Evolutionary conservation across 2,797 vertebrate species (phyloP).

Genomic region (Anguilla marmorata): DNA sequence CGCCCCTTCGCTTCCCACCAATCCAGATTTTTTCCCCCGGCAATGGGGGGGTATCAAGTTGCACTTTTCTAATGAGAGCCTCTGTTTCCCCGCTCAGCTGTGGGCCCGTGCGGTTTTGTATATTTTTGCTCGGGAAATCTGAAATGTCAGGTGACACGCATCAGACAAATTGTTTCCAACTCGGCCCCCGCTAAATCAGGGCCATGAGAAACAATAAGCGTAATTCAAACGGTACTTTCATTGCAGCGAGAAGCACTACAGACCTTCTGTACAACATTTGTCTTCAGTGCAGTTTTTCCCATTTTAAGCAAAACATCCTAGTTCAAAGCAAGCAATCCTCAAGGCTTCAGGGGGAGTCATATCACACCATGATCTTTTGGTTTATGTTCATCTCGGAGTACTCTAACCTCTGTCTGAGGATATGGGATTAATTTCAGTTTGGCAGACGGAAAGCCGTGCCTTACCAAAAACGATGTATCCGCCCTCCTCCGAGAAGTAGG

Average conservation of each 20-base stretch:
- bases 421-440: slow-evolving; percentile 1
- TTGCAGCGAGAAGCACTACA: background rate
- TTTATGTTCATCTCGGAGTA: background rate
- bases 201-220: slow-evolving; percentile 12
- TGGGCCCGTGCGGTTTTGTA: slow-evolving; percentile 6
- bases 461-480: slow-evolving; percentile 80
- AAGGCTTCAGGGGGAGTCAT: background rate
- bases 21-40: slow-evolving; percentile 36
- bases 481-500: slow-evolving; percentile 88
- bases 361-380: slow-evolving; percentile 16
- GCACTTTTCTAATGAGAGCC: slow-evolving; percentile 27
- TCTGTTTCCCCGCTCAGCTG: slow-evolving; percentile 16
- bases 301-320: background rate
- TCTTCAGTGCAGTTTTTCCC: slow-evolving; percentile 4
- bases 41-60: slow-evolving; percentile 47
- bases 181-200: slow-evolving; percentile 22
- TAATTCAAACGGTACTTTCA: background rate
- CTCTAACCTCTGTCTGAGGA: background rate
- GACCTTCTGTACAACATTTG: background rate
- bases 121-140: slow-evolving; percentile 39
- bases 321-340: background rate
- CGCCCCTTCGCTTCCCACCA: slow-evolving; percentile 21
- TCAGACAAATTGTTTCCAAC: slow-evolving; percentile 23
- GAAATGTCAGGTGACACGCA: slow-evolving; percentile 25
- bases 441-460: background rate